Conservation (phyloP, 1,140 invertebrate genomes). For the Macrostomum lignano region DNA sequence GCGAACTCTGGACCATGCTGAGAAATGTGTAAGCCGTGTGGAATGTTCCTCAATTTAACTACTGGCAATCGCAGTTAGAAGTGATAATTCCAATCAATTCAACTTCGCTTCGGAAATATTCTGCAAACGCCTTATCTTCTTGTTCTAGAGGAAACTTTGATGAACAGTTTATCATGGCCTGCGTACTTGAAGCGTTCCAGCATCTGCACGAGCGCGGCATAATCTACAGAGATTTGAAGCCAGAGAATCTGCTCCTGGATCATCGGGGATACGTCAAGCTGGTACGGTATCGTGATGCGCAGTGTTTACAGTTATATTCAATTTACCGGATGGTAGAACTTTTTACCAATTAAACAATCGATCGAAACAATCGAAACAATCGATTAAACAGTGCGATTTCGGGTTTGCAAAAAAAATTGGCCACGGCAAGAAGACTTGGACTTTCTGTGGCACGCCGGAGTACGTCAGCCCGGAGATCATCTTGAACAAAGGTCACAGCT, state of each 20-base stretch:
- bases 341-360: no score
- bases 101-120: no score
- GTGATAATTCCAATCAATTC: no score
- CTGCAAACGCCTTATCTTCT: no score
- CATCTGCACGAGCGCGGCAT: conserved; percentile 4
- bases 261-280: conserved; percentile 60
- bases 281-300: no score
- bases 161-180: no score
- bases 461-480: conserved; percentile 26
- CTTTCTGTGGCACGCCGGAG: conserved; percentile 88
- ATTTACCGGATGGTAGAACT: no score
- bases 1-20: conserved; percentile 24
- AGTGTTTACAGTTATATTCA: no score
- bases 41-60: conserved; percentile 1
- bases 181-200: conserved; percentile 2
- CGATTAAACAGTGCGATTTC: no score
- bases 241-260: conserved; percentile 23
- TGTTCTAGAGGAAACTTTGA: no score
- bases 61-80: no score
- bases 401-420: conserved; percentile 64
- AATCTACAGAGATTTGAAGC: conserved; percentile 20
- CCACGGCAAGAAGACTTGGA: conserved; percentile 51
- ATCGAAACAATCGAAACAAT: no score
- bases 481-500: conserved; percentile 80
- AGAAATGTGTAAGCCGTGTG: conserved; percentile 14